These are phyloP conservation scores for Heliothis virescens DNA, from an alignment of 1,140 invertebrate species.

Conservation along the genomic window DNA sequence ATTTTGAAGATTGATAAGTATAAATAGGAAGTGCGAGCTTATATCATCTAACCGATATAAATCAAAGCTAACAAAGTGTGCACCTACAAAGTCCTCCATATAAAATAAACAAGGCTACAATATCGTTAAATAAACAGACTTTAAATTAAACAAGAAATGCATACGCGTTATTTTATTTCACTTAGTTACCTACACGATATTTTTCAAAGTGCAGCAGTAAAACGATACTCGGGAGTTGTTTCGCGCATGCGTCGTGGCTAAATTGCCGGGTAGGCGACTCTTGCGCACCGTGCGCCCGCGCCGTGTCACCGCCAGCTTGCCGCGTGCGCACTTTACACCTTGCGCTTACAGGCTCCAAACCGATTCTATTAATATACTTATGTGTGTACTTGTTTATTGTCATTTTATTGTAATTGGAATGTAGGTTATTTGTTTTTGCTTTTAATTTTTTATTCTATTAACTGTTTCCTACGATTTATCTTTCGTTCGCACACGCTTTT, in stretches of 20 bases:
- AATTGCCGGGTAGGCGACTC: conserved; percentile 42
- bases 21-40: neutral
- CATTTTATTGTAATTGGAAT: conserved; percentile 14
- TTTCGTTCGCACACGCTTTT: neutral
- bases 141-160: conserved; percentile 5
- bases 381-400: neutral
- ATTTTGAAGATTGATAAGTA: too few relatives aligned
- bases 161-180: conserved; percentile 21
- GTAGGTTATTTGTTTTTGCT: conserved; percentile 17
- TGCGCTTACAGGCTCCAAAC: conserved; percentile 50
- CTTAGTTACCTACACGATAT: conserved; percentile 20
- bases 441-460: neutral
- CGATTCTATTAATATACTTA: conserved; percentile 41
- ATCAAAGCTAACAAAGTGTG: neutral
- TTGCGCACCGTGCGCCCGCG: conserved; percentile 24
- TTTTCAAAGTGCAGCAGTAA: conserved; percentile 44
- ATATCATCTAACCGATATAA: neutral
- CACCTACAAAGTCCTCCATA: neutral
- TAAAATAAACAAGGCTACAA: neutral
- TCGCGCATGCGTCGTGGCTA: conserved; percentile 32
- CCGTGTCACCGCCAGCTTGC: conserved; percentile 37
- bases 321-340: conserved; percentile 54
- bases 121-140: conserved; percentile 7
- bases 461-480: neutral
- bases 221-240: conserved; percentile 36